Evolutionary conservation across 2,888 invertebrate genomes (phyloP).

Genomic region (Drosophila borealis): DNA sequence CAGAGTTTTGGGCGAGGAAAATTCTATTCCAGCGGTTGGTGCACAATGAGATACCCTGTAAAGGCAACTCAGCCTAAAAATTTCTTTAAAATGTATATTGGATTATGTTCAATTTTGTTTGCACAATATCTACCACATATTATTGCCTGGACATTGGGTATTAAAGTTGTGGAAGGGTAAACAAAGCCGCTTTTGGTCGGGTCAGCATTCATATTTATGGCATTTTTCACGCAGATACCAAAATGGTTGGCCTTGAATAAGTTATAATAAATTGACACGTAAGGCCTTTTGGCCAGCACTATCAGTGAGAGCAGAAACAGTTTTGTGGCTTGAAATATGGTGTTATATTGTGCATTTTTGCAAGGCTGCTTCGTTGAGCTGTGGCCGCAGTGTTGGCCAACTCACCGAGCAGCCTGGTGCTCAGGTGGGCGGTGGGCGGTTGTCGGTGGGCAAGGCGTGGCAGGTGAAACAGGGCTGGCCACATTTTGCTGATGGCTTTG

Average conservation of each 20-base stretch:
- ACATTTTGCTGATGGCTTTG: conserved; percentile 45
- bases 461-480: conserved; percentile 18
- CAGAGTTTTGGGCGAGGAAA: conserved; percentile 14
- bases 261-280: conserved; percentile 80
- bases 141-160: neutral
- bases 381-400: conserved; percentile 19
- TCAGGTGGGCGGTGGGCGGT: conserved; percentile 8
- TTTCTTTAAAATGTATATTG: neutral
- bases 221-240: conserved; percentile 72
- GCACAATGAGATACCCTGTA: conserved; percentile 33
- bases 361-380: conserved; percentile 55
- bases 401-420: conserved; percentile 5
- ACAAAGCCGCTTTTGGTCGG: conserved; percentile 18
- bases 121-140: neutral
- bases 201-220: conserved; percentile 59
- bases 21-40: neutral
- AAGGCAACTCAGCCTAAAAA: neutral
- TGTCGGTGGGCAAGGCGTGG: conserved; percentile 19
- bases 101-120: neutral
- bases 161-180: conserved; percentile 1
- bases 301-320: conserved; percentile 51
- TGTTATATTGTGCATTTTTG: conserved; percentile 59
- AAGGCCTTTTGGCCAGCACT: conserved; percentile 67
- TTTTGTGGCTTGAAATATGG: conserved; percentile 67
- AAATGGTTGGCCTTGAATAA: conserved; percentile 70